Percentiles rank a stretch among this genome's conserved stretches.
Conservation (phyloP, 2,888 invertebrate genomes). For the Aphidoletes aphidimyza region DNA sequence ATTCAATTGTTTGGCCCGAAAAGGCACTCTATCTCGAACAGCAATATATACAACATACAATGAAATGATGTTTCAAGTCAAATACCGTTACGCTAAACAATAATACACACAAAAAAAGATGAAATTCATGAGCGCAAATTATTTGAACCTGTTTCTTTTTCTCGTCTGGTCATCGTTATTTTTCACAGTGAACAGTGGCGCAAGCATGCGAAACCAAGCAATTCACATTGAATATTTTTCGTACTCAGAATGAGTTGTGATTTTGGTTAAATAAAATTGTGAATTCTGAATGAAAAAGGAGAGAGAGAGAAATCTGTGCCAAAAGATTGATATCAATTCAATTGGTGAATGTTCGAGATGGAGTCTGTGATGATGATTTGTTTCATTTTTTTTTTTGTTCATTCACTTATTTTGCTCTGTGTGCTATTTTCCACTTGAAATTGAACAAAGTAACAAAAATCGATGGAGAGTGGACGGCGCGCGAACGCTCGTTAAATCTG, state of each 20-base stretch:
- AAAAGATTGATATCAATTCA: conserved; percentile 37
- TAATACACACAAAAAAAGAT: too few relatives aligned
- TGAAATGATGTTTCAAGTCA: background rate
- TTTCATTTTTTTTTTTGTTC: too few relatives aligned
- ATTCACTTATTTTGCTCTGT: background rate
- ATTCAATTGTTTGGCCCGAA: conserved; percentile 1
- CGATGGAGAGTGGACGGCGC: conserved; percentile 21
- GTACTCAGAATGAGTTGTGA: background rate
- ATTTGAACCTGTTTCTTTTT: too few relatives aligned
- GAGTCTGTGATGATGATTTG: background rate
- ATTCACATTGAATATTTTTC: background rate
- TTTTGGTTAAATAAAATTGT: background rate
- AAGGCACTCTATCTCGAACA: background rate
- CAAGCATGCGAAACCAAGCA: background rate
- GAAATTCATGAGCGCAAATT: conserved; percentile 15
- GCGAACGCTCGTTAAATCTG: too few relatives aligned
- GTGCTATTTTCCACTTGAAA: conserved; percentile 4
- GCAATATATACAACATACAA: background rate
- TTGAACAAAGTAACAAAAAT: conserved; percentile 18
- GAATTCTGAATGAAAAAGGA: too few relatives aligned
- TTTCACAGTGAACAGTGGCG: too few relatives aligned
- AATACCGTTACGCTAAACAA: background rate
- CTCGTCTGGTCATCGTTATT: background rate
- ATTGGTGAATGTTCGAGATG: conserved; percentile 17
- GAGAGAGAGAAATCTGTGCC: conserved; percentile 36